Base-by-base conservation (phyloP, 2,797 vertebrate genomes). In the Urophycis tenuis region DNA sequence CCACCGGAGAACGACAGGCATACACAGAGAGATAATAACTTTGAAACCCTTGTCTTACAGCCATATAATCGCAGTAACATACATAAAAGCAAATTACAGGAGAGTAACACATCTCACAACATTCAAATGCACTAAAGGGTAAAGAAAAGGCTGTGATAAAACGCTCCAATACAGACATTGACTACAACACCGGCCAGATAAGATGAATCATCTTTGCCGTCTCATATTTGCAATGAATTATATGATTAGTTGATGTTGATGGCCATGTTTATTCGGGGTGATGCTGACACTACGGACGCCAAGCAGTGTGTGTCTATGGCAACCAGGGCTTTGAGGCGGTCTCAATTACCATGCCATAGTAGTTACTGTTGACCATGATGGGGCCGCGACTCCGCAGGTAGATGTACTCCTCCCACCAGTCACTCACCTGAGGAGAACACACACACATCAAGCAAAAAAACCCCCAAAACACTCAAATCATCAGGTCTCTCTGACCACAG, bases 331-430 rank as follows among this genome's bases (percentile, higher is more conserved):
- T 8, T 11, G 49, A 25, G 32, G 49, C 7, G 34, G 19, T 3
- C 9, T 32, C 19, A 17, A 19, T 87, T 89, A 91, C 95, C 95
- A 96, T 96, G 85, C 92, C 90, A 35, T 96, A 96, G 83, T 95
- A 96, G 88, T 95, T 96, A 86, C 95, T 96, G 89, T 96, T 95
- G 78, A 95, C 95, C 94, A 96, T 94, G 77, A 96, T 91, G 0
- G 95, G 94, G 10, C 87, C 85, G 29, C 95, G 88, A 67, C 93
- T 87, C 25, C 93, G 91, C 74, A 96, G 85, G 81, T 95, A 96
- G 79, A 96, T 91, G 17, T 94, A 96, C 64, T 95, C 94, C 83
- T 95, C 95, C 95, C 95, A 97, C 95, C 95, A 96, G 88, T 96
- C 95, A 2, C 94, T 95, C 82, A 96, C 95, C 95, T 95, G 83